Conservation (phyloP, 2,113 vertebrate species). For the Thinocorus orbignyianus region DNA sequence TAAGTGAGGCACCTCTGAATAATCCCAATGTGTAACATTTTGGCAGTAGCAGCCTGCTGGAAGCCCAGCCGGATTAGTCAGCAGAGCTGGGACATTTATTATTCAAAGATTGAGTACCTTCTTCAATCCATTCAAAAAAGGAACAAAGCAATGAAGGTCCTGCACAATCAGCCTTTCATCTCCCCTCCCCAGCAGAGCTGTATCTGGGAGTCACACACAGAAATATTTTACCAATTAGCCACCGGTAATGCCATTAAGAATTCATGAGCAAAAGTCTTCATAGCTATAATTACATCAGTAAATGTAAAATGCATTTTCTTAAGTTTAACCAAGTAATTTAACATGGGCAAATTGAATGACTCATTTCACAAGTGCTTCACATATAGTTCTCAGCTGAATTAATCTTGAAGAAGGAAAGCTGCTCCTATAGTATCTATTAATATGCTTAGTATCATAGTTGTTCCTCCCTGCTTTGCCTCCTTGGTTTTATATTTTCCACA, state of each 20-base stretch:
- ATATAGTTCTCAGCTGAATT: background rate
- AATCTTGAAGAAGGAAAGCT: background rate
- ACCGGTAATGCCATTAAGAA: background rate
- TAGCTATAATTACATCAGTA: background rate
- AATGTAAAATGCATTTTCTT: background rate
- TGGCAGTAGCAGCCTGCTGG: background rate
- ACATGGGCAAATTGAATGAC: background rate
- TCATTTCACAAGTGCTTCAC: slow-evolving; percentile 2
- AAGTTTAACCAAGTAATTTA: slow-evolving; percentile 1
- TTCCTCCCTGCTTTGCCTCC: background rate
- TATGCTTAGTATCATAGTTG: background rate
- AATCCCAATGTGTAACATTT: background rate
- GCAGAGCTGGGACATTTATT: background rate
- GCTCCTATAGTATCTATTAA: background rate
- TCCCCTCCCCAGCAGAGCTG: background rate
- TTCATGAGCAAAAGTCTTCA: background rate
- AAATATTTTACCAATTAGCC: background rate
- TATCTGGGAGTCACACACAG: background rate
- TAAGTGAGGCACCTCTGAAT: background rate
- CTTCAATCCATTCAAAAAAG: background rate
- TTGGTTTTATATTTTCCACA: background rate
- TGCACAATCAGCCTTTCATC: background rate
- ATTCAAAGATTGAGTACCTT: background rate
- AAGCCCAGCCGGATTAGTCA: background rate
- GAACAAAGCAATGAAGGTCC: background rate